Evolutionary conservation across 2,888 invertebrate species (phyloP), one percentile per base, ranked within the genome.

Genomic region (Malthinus seriepunctatus): DNA sequence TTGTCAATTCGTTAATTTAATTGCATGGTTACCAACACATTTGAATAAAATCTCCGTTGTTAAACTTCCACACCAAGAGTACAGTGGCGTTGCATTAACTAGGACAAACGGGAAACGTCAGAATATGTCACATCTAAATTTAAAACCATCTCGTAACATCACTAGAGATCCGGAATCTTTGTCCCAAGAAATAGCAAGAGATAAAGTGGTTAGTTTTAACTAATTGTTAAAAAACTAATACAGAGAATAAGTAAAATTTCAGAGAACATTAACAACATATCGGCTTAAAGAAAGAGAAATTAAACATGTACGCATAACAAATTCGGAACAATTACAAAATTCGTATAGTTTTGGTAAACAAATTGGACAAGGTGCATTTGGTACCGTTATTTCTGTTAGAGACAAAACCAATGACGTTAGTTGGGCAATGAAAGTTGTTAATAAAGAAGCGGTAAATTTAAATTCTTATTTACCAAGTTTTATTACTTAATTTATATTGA

Each of bases 341-440:
- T 61, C 71, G 44, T 81, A 76, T 63, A 67, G 71, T 42, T 73
- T 79, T 54, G 77, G 77, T 12, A 69, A 74, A 58, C 69, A 76
- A 61, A 72, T 81, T 31, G 81, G 81, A 0, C 73, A 74, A 62
- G 80, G 81, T 9, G 69, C 72, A 57, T 81, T 79, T 63, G 80
- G 79, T 6, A 75, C 73, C 8, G 80, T 80, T 6, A 67, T 78
- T 6, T 69, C 71, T 33, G 76, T 78, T 7, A 70, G 67, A 23
- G 78, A 79, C 51, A 78, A 74, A 63, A 64, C 67, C 2, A 74
- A 70, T n/a, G 66, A 70, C 3, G 67, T 65, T 49, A 59, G 65
- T 44, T 79, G 78, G 77, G n/a, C n/a, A n/a, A n/a, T 79, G 56
- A 80, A 80, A 73, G 74, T 78, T n/a, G 75, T 80, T 14, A 72